phyloP scores from a whole-genome alignment of 64 coral and sea anemone species.

The Pocillopora damicornis region DNA sequence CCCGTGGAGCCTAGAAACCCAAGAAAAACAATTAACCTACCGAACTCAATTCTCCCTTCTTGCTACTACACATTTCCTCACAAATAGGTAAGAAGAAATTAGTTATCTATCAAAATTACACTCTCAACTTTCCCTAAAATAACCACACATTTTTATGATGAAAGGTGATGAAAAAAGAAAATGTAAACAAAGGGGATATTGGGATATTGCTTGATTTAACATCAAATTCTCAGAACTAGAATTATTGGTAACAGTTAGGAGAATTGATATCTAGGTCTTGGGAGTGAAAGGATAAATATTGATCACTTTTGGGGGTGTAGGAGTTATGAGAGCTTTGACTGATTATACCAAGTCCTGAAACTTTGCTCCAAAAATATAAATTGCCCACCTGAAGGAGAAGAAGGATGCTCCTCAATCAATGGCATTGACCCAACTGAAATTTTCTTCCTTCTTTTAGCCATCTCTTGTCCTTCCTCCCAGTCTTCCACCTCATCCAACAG shows the following conservation, averaged over 20 bases:
- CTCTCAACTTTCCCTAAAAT: no score
- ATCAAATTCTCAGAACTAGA: no score
- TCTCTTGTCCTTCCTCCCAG: conserved; percentile 61
- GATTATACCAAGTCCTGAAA: no score
- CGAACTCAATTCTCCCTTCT: no score
- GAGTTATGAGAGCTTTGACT: no score
- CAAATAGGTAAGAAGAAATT: no score
- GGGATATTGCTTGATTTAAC: no score
- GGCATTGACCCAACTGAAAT: conserved; percentile 45
- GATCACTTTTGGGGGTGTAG: neutral
- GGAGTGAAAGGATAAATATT: neutral
- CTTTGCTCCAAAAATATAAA: neutral
- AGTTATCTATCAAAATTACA: no score
- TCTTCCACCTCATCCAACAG: conserved; percentile 71
- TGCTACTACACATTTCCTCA: no score
- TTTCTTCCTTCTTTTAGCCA: neutral
- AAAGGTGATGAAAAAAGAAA: no score
- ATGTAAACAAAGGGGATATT: no score
- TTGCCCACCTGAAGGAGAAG: conserved; percentile 51
- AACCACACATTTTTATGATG: no score
- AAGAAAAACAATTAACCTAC: neutral
- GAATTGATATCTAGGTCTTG: neutral
- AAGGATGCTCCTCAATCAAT: conserved; percentile 31
- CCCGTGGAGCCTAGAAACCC: conserved; percentile 40
- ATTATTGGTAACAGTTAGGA: neutral